Conservation (phyloP, 2,113 vertebrate species). For the Dasyprocta punctata region DNA sequence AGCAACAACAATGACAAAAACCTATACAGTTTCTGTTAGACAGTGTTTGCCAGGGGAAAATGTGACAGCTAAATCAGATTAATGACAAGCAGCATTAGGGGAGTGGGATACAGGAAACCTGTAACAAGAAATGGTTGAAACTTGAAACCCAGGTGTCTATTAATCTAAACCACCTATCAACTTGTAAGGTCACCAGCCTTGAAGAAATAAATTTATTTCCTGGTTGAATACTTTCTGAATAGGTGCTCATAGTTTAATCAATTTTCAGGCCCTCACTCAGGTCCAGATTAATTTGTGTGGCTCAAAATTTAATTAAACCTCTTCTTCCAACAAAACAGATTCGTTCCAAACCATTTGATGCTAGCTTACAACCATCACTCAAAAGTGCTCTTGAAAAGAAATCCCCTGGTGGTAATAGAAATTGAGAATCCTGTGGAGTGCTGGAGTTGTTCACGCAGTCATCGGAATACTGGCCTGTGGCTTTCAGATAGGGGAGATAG, state of each 20-base stretch:
- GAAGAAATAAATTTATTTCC: slow-evolving; percentile 72
- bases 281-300: slow-evolving; percentile 63
- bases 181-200: slow-evolving; percentile 51
- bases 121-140: background rate
- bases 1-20: background rate
- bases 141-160: background rate
- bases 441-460: background rate
- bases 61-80: background rate
- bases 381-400: slow-evolving; percentile 11
- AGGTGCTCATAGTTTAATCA: slow-evolving; percentile 65
- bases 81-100: accelerated
- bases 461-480: background rate
- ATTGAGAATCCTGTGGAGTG: background rate
- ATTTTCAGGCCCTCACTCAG: slow-evolving; percentile 49
- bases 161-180: slow-evolving; percentile 58
- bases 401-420: background rate
- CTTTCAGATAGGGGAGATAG: slow-evolving; percentile 2
- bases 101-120: accelerated
- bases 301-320: slow-evolving; percentile 71
- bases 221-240: slow-evolving; percentile 68
- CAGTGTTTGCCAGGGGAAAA: background rate
- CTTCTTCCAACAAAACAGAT: slow-evolving; percentile 59
- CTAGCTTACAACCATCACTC: slow-evolving; percentile 23
- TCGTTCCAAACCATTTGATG: slow-evolving; percentile 55
- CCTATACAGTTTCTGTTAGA: background rate